phyloP scores from a whole-genome alignment of 2,888 invertebrate genomes.

The Eueremaeus valkanovi region DNA sequence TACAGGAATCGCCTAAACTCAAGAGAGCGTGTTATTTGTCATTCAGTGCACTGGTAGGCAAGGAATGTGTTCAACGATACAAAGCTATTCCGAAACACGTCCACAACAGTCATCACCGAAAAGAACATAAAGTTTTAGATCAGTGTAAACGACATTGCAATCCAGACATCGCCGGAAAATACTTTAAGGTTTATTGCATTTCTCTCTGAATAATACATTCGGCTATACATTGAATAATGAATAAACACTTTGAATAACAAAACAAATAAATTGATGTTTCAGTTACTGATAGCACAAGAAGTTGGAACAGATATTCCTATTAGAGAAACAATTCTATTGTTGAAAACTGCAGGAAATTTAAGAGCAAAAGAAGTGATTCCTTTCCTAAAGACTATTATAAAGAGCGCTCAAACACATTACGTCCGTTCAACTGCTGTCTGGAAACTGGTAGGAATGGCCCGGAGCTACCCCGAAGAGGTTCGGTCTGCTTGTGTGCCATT shows the following conservation, averaged over 20 bases:
- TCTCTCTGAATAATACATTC: not conserved
- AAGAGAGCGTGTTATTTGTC: slow-evolving; percentile 21
- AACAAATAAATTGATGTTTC: not conserved
- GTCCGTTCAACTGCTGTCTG: not conserved
- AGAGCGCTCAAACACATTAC: not conserved
- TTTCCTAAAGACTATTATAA: not conserved
- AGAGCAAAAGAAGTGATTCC: slow-evolving; percentile 26
- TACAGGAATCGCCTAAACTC: not conserved
- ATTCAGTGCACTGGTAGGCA: slow-evolving; percentile 31
- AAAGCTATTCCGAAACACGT: not conserved
- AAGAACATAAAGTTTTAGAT: too few relatives aligned
- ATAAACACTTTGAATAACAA: not conserved
- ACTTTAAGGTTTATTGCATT: slow-evolving; percentile 1
- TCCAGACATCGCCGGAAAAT: slow-evolving; percentile 13
- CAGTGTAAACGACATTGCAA: slow-evolving; percentile 2
- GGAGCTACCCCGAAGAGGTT: slow-evolving; percentile 6
- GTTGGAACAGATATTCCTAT: not conserved
- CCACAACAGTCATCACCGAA: not conserved
- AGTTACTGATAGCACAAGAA: slow-evolving; percentile 7
- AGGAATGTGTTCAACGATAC: slow-evolving; percentile 5
- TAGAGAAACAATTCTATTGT: slow-evolving; percentile 18
- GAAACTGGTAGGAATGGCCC: not conserved
- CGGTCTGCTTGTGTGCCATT: not conserved
- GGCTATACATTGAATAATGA: not conserved
- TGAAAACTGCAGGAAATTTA: slow-evolving; percentile 18